phyloP scores from a whole-genome alignment of 2,888 invertebrate genomes.

The Cartodere bifasciata region DNA sequence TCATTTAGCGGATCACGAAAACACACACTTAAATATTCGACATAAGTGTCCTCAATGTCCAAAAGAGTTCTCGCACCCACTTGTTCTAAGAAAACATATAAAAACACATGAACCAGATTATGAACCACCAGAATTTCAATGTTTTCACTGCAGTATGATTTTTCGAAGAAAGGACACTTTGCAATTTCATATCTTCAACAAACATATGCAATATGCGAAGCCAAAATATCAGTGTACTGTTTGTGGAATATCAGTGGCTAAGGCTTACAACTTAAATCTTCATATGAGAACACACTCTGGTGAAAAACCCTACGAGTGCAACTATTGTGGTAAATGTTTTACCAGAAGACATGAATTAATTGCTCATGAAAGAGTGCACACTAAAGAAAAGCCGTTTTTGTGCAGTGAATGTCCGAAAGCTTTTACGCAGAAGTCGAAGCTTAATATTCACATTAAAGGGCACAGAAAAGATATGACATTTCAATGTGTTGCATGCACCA shows the following conservation, averaged over 20 bases:
- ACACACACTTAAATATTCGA: conserved; percentile 9
- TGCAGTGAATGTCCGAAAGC: conserved; percentile 36
- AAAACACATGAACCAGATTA: conserved; percentile 12
- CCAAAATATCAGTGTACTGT: conserved; percentile 16
- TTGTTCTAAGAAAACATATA: conserved; percentile 3
- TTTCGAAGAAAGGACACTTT: conserved; percentile 15
- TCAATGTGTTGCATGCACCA: conserved; percentile 33
- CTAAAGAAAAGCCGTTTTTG: conserved; percentile 21
- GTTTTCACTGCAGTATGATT: conserved; percentile 26
- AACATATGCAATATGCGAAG: conserved; percentile 11
- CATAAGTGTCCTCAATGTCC: conserved; percentile 1
- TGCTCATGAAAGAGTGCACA: conserved; percentile 20
- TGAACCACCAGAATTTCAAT: conserved; percentile 16
- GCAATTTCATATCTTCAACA: conserved; percentile 15
- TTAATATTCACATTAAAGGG: conserved; percentile 36
- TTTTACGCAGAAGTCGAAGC: conserved; percentile 40
- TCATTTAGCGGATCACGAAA: too few relatives aligned
- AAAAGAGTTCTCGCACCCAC: neutral
- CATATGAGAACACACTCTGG: conserved; percentile 12
- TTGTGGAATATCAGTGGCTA: conserved; percentile 18
- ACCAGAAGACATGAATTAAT: conserved; percentile 23
- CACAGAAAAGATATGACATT: conserved; percentile 38
- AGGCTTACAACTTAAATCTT: conserved; percentile 14
- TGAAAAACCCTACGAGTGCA: conserved; percentile 30
- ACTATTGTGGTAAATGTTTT: conserved; percentile 22